phyloP scores from a whole-genome alignment of 92 coral and sea anemone species.

The Siderastrea radians region DNA sequence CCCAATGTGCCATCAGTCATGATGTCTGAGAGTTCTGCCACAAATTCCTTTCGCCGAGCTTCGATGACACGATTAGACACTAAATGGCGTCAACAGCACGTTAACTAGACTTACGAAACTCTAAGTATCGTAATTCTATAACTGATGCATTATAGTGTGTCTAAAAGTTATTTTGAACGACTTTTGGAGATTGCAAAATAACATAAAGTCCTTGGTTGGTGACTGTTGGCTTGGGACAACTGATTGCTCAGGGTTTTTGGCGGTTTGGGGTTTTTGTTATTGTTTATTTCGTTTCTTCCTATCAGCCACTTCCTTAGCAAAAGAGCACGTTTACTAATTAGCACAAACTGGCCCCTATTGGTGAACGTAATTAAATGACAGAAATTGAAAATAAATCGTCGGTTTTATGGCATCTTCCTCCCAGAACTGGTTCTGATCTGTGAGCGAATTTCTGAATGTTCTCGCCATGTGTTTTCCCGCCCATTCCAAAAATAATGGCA shows the following conservation, averaged over 20 bases:
- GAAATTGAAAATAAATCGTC: neutral
- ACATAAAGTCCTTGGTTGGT: neutral
- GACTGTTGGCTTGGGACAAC: neutral
- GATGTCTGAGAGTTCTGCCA: neutral
- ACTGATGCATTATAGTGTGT: neutral
- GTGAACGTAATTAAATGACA: neutral
- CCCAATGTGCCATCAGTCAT: neutral
- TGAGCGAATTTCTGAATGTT: neutral
- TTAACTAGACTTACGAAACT: neutral
- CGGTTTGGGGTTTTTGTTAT: neutral
- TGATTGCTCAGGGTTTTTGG: neutral
- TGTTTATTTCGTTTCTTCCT: neutral
- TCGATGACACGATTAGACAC: neutral
- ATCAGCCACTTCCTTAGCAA: neutral
- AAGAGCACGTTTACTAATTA: slow-evolving; percentile 1
- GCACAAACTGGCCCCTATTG: neutral
- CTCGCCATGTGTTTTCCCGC: slow-evolving; percentile 13
- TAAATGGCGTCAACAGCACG: neutral
- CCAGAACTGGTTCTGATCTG: no score
- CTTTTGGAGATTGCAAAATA: neutral
- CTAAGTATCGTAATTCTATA: neutral
- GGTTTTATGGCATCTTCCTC: neutral
- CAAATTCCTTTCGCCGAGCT: neutral
- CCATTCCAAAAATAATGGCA: neutral
- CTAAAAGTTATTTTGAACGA: no score